Conservation (phyloP, 2,888 invertebrate genomes). For the Ashinkailepas kermadecensis region DNA sequence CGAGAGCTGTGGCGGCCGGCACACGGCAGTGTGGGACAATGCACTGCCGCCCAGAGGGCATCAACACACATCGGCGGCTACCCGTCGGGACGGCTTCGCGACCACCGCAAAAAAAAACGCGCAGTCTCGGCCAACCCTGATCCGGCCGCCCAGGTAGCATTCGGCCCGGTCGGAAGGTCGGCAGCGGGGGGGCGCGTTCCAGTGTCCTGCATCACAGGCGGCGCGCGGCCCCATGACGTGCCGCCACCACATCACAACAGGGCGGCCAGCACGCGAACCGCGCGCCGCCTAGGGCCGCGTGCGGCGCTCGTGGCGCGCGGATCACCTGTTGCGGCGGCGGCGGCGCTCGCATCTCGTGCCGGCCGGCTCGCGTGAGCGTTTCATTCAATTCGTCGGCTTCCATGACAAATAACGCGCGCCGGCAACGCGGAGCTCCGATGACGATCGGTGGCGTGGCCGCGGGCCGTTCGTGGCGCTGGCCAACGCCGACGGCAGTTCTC, state of each 20-base stretch:
- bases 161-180: background rate
- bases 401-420: constrained; percentile 5
- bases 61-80: no score
- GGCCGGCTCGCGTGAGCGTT: constrained; percentile 10
- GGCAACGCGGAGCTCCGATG: background rate
- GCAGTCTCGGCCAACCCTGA: no score
- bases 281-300: background rate
- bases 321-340: background rate
- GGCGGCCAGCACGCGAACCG: background rate
- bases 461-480: no score
- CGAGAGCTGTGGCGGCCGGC: no score
- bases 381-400: constrained; percentile 10
- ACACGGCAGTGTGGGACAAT: no score
- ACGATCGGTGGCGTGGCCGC: no score
- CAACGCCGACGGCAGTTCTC: no score
- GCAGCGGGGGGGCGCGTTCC: background rate
- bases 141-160: background rate
- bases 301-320: background rate
- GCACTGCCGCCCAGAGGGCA: no score
- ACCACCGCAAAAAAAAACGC: no score
- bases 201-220: constrained; percentile 2
- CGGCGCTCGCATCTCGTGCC: background rate
- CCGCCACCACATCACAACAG: no score
- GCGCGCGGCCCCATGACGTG: background rate
- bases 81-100: no score